Percentiles rank a stretch among this genome's conserved stretches.
Evolutionary conservation across 2,113 vertebrate species (phyloP).

Genomic region (Otolemur garnettii): DNA sequence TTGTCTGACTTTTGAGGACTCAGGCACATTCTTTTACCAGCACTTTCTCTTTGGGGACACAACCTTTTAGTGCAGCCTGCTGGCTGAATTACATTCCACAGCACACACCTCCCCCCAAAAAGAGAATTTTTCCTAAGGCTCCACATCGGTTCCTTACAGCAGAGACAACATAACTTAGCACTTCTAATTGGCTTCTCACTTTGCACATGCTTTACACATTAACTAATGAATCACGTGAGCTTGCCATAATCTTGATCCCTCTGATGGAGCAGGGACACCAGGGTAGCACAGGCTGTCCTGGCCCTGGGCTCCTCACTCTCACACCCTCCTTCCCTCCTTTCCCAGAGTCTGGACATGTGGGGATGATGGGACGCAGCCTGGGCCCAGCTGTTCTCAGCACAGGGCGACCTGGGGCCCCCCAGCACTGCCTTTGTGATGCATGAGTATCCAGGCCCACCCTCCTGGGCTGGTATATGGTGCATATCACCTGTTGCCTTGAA

Average conservation of each 20-base stretch:
- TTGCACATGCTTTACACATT: constrained; percentile 72
- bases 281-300: constrained; percentile 46
- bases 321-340: not conserved
- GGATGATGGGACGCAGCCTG: not conserved
- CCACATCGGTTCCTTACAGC: constrained; percentile 36
- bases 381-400: not conserved
- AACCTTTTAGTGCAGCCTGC: constrained; percentile 26
- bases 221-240: constrained; percentile 70
- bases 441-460: not conserved
- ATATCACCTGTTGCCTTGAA: not conserved
- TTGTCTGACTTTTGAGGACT: not conserved
- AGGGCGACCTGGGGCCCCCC: not conserved
- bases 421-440: not conserved
- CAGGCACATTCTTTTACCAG: constrained; percentile 41
- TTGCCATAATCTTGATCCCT: constrained; percentile 27
- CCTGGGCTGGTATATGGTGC: not conserved
- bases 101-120: constrained; percentile 27
- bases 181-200: constrained; percentile 70
- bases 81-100: constrained; percentile 25
- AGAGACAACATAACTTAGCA: constrained; percentile 69
- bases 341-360: not conserved
- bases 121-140: constrained; percentile 63
- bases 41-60: not conserved
- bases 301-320: not conserved
- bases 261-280: not conserved